Base-by-base conservation (phyloP, 1,140 invertebrate genomes). In the Zaprionus lachaisei region DNA sequence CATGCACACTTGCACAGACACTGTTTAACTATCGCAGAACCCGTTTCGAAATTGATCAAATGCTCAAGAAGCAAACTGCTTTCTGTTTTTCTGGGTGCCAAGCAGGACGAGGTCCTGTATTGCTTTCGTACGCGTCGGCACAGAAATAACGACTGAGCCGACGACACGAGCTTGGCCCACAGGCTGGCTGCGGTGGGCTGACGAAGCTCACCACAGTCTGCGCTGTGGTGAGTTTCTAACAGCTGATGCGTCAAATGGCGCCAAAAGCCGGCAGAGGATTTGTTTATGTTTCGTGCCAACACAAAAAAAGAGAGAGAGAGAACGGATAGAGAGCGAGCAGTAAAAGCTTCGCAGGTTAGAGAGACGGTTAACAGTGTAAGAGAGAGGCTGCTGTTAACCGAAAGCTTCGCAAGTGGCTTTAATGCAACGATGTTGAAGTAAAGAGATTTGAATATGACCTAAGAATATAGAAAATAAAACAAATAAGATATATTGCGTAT, bases 61-160 rank as follows among this genome's bases (percentile, higher is more conserved):
- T 63, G 5, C 44, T 41, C 37, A 31, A 66, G 41, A 37, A 26
- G 54, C 37, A 55, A 37, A 65, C 41, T 15, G 41, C 31, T 61
- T 17, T 58, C 56, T 41, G 22, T 41, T 22, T 60, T 22, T 44
- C 26, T 44, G 6, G n/a, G n/a, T 17, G n/a, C 41, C 3, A 47
- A 47, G 17, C 7, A 65, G 54, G 20, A 47, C 49, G 44, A 31
- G 24, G 41, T 17, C 14, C 41, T 54, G 58, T 31, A 60, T 72
- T 68, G 79, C 72, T 77, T 85, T 80, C 76, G 81, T 65, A 77
- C 79, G 79, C 85, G 57, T 80, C 79, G 85, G 85, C 85, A 81
- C 70, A 77, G 65, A 72, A 80, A 85, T 79, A 82, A 85, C 81
- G 85, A 89, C 85, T 89, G 66, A 81, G 63, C 54, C 73, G 34